Base-by-base conservation (phyloP, 2,797 vertebrate species). In the Scomberomorus guttatus region DNA sequence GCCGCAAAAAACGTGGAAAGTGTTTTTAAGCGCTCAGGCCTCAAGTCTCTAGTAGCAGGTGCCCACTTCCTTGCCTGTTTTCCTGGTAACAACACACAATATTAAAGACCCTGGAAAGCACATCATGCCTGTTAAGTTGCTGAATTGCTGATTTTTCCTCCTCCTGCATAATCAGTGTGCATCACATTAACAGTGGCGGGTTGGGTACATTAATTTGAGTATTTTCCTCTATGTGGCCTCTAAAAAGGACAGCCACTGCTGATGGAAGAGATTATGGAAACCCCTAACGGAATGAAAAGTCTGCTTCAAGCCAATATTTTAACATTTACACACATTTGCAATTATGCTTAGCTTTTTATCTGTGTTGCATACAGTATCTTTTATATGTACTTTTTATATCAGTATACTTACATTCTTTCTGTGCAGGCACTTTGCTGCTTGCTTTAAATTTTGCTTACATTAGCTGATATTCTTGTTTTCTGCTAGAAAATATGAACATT, bases 1-100 rank as follows among this genome's bases (percentile, higher is more conserved):
- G 81, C 59, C 18, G 50, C 80, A 59, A 66, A 69, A 81, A 66
- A 89, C 59, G 78, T 75, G 81, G 65, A 76, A 65, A 79, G 80
- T 82, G 81, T 89, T 82, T 83, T 56, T 67, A 81, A 85, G 83
- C 54, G 70, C 76, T 74, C 3, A 12, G 25, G 12, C 48, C 75
- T 70, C 59, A 42, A 62, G 61, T 60, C 24, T 66, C 48, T 29
- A 10, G 69, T 44, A 72, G 51, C 78, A 80, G 72, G 68, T 68
- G 75, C 18, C 37, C 34, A 2, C 77, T 59, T 83, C 75, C 44
- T 81, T 0, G 14, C 29, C 37, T 67, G 60, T 71, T 75, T 76
- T 46, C 42, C 15, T 34, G 51, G 18, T n/a, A 24, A 54, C n/a
- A 58, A 46, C 1, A 37, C 55, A 48, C 20, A 52, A 54, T 18